A percentile compares a stretch with the other conserved stretches of the same genome.
These are phyloP conservation scores for Propithecus deckenii DNA, from an alignment of 2,797 vertebrate genomes.

Conservation along the genomic window DNA sequence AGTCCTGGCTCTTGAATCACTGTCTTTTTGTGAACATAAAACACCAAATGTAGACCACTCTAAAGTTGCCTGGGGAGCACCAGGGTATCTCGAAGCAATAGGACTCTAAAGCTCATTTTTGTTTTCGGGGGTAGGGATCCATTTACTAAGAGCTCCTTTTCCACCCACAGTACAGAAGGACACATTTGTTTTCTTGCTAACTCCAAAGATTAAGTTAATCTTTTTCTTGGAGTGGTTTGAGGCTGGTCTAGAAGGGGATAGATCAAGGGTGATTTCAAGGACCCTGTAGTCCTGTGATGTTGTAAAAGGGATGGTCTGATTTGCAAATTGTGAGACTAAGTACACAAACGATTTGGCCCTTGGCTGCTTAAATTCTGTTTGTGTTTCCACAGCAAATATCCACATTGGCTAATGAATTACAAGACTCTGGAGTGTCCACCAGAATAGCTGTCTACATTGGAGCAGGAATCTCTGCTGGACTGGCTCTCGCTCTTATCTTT, in stretches of 20 bases:
- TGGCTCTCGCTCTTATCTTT: conserved; percentile 42
- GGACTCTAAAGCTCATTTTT: background rate
- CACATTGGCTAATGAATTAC: background rate
- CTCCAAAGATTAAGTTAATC: background rate
- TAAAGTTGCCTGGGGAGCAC: background rate
- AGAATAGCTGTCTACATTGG: background rate
- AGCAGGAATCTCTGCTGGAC: background rate
- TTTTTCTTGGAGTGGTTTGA: background rate
- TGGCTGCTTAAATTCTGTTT: conserved; percentile 38
- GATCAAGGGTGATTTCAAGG: background rate
- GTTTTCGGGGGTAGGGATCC: background rate
- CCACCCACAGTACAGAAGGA: background rate
- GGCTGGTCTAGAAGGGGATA: background rate
- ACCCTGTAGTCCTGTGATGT: background rate
- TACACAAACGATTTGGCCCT: background rate
- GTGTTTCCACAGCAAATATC: conserved; percentile 31
- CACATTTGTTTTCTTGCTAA: background rate
- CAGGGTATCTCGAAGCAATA: background rate
- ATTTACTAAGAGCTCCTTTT: background rate
- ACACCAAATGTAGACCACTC: background rate
- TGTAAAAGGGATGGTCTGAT: background rate
- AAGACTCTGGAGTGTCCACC: background rate
- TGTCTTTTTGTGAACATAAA: background rate
- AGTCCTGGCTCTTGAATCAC: background rate
- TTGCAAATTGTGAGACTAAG: background rate